A percentile compares a stretch with the other conserved stretches of the same genome.
phyloP scores from a whole-genome alignment of 2,113 vertebrate genomes.

The Bos javanicus region DNA sequence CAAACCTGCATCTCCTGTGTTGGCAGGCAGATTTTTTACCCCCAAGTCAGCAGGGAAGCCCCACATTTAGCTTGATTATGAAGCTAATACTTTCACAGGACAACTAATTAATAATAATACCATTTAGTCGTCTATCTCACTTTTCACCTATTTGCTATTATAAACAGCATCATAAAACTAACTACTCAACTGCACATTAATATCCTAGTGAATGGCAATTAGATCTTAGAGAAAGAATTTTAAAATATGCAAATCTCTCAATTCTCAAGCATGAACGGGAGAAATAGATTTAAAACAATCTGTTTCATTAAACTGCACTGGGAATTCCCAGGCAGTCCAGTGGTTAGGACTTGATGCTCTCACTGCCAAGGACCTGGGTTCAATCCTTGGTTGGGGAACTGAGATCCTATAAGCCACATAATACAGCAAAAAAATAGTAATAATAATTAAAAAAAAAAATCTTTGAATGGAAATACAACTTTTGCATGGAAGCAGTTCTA shows the following conservation, averaged over 20 bases:
- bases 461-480: background rate
- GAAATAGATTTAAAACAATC: constrained; percentile 28
- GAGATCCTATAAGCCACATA: no score
- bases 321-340: background rate
- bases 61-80: background rate
- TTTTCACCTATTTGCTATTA: background rate
- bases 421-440: background rate
- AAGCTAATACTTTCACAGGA: background rate
- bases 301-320: background rate
- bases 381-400: background rate
- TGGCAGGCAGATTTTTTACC: background rate
- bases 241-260: background rate
- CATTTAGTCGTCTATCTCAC: background rate
- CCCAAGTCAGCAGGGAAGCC: background rate
- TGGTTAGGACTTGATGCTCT: background rate
- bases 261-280: background rate
- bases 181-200: background rate
- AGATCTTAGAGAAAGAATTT: background rate
- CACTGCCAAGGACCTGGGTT: background rate
- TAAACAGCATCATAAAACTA: constrained; percentile 2
- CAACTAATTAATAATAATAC: background rate
- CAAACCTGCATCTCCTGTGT: background rate
- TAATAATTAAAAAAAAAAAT: background rate
- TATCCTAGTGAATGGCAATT: background rate
- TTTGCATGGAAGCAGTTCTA: background rate